Evolutionary conservation across 2,113 vertebrate species (phyloP).

Genomic region (Rhagologus leucostigma): DNA sequence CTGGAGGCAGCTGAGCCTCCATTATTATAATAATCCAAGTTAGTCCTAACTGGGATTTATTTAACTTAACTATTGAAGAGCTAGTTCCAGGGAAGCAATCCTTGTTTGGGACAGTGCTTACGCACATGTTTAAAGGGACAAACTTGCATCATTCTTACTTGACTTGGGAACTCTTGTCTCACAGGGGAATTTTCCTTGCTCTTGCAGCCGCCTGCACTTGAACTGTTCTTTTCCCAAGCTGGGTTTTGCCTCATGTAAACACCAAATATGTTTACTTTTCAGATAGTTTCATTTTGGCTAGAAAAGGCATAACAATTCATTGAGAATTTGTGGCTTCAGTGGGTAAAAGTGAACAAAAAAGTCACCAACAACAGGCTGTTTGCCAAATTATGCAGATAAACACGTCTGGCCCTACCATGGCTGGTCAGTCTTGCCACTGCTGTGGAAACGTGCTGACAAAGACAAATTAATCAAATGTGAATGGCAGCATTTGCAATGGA

Average conservation of each 20-base stretch:
- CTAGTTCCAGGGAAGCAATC: background rate
- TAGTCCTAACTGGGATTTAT: background rate
- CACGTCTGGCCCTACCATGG: background rate
- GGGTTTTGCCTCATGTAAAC: slow-evolving; percentile 40
- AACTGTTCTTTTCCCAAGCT: slow-evolving; percentile 24
- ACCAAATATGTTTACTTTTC: slow-evolving; percentile 39
- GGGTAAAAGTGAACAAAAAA: slow-evolving; percentile 29
- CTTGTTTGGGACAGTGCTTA: background rate
- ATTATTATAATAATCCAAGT: background rate
- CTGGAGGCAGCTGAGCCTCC: background rate
- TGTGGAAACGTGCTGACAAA: background rate
- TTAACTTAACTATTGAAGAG: background rate
- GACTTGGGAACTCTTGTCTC: slow-evolving; percentile 24
- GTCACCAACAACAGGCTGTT: background rate
- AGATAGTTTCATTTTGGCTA: slow-evolving; percentile 2
- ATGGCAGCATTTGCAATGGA: background rate
- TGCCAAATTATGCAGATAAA: background rate
- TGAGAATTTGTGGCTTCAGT: slow-evolving; percentile 16
- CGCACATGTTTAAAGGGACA: background rate
- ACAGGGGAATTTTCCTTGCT: slow-evolving; percentile 37
- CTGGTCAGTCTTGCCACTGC: background rate
- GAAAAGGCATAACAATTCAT: slow-evolving; percentile 4
- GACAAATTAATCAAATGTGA: background rate
- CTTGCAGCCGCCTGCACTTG: background rate
- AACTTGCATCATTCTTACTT: slow-evolving; percentile 47